Evolutionary conservation across 2,797 vertebrate genomes (phyloP).

Genomic region (Trachops cirrhosus): DNA sequence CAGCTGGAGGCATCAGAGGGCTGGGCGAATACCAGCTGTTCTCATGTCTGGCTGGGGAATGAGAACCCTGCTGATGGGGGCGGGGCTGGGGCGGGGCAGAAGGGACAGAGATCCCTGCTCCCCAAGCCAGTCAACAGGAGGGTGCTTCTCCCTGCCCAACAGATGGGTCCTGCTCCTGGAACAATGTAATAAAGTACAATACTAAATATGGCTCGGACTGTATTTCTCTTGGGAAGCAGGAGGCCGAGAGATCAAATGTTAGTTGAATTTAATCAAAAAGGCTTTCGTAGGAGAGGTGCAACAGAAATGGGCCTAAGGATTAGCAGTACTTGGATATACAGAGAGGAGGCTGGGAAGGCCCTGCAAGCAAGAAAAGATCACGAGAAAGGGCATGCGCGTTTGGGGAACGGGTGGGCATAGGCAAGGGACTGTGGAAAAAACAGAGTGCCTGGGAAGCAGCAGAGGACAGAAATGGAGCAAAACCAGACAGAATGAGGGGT

Average conservation of each 20-base stretch:
- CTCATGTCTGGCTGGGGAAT: background rate
- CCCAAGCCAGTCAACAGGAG: constrained; percentile 33
- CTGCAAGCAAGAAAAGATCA: background rate
- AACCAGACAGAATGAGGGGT: background rate
- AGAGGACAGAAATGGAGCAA: background rate
- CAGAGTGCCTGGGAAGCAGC: background rate
- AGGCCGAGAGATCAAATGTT: constrained; percentile 54
- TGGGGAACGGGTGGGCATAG: background rate
- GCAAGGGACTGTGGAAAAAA: background rate
- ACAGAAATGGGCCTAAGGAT: background rate
- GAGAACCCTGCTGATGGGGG: background rate
- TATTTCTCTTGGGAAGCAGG: constrained; percentile 44
- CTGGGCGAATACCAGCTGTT: constrained; percentile 58
- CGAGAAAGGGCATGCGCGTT: background rate
- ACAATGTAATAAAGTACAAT: background rate
- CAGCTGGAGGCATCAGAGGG: constrained; percentile 51
- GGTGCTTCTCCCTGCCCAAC: constrained; percentile 24
- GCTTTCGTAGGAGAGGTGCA: background rate
- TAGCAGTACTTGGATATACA: background rate
- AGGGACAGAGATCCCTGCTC: background rate
- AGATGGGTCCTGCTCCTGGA: constrained; percentile 50
- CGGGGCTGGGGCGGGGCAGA: background rate
- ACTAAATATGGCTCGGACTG: background rate
- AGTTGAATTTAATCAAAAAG: constrained; percentile 15
- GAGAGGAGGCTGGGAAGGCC: background rate